Conservation (phyloP, 2,888 invertebrate species). For the Pilophorus perplexus region DNA sequence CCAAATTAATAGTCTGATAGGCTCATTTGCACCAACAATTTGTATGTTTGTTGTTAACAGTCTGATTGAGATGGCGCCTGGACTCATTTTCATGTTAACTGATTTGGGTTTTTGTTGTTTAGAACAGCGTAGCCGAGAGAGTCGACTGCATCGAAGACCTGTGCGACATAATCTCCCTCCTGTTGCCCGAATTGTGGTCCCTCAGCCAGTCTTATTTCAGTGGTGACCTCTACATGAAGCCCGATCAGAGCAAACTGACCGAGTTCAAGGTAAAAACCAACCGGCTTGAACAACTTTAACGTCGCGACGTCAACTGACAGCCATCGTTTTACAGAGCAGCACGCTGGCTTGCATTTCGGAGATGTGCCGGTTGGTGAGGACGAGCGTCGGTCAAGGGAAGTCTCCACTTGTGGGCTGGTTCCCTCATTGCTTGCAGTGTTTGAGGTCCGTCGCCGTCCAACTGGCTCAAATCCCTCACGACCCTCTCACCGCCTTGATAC, state of each 20-base stretch:
- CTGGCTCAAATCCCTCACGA: slow-evolving; percentile 71
- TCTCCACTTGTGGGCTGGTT: slow-evolving; percentile 59
- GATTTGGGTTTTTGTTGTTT: slow-evolving; percentile 1
- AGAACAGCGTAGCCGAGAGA: slow-evolving; percentile 61
- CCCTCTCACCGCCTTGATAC: slow-evolving; percentile 79
- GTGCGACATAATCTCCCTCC: slow-evolving; percentile 69
- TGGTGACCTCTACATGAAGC: slow-evolving; percentile 75
- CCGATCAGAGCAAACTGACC: slow-evolving; percentile 69
- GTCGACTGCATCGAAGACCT: slow-evolving; percentile 78
- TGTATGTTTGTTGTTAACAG: too few relatives aligned
- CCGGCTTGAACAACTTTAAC: too few relatives aligned
- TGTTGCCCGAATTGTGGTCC: slow-evolving; percentile 91
- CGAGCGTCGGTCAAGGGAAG: slow-evolving; percentile 35
- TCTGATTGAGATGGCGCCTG: too few relatives aligned
- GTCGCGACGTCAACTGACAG: too few relatives aligned
- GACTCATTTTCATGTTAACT: too few relatives aligned
- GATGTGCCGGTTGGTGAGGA: slow-evolving; percentile 41
- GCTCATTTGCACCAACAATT: too few relatives aligned
- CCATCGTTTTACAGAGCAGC: slow-evolving; percentile 29
- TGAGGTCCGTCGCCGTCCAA: slow-evolving; percentile 76
- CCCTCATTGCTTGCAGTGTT: slow-evolving; percentile 75
- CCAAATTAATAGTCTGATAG: too few relatives aligned
- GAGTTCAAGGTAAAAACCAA: slow-evolving; percentile 71
- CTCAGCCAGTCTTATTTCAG: slow-evolving; percentile 92
- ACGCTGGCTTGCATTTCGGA: slow-evolving; percentile 40